Evolutionary conservation across 2,797 vertebrate species (phyloP).

Genomic region (Pelobates cultripes): DNA sequence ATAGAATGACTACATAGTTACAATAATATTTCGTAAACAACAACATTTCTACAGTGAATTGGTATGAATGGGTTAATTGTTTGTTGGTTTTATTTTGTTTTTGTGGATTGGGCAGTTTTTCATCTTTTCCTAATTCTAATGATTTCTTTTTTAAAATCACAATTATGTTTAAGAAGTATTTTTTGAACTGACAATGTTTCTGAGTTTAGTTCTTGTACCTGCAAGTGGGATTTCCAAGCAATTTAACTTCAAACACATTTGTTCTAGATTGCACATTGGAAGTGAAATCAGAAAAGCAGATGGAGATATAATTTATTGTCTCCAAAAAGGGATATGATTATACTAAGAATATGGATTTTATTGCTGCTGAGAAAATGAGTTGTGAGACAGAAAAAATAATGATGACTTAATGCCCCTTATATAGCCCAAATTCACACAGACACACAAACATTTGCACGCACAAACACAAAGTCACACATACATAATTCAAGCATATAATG

Average conservation of each 20-base stretch:
- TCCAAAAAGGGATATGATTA: conserved; percentile 56
- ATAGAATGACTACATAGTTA: no score
- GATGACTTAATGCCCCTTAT: no score
- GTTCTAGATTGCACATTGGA: conserved; percentile 34
- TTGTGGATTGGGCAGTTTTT: neutral
- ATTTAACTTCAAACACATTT: conserved; percentile 47
- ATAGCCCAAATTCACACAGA: no score
- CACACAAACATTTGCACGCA: no score
- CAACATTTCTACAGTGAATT: no score
- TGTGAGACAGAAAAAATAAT: conserved; percentile 18
- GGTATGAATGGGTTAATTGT: neutral
- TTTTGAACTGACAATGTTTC: neutral
- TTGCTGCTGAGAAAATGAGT: conserved; percentile 36
- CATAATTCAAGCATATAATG: no score
- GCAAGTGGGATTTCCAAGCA: conserved; percentile 45
- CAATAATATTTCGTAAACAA: no score
- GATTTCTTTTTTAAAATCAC: neutral
- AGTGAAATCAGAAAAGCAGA: conserved; percentile 33
- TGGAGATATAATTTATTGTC: conserved; percentile 46
- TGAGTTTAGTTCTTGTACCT: conserved; percentile 9
- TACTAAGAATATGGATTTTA: conserved; percentile 41
- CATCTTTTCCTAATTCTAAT: neutral
- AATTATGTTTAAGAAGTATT: neutral
- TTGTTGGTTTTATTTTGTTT: neutral
- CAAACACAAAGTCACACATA: no score